A percentile compares a stretch with the other conserved stretches of the same genome.
These are phyloP conservation scores for Nyleta sp. DNA, from an alignment of 2,888 invertebrate genomes.

Conservation along the genomic window DNA sequence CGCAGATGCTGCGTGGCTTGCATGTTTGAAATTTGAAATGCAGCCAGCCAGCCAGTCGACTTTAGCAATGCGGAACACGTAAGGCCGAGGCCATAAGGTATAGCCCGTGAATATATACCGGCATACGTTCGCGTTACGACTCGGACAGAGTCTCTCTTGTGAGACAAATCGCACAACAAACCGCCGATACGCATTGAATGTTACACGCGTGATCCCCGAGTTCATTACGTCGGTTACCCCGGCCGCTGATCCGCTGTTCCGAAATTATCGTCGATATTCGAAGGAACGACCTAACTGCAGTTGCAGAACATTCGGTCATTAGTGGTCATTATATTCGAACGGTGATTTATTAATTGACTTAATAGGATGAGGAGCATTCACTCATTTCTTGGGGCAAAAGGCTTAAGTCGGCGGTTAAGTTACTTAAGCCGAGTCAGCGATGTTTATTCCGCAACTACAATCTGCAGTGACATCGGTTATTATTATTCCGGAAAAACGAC, in stretches of 20 bases:
- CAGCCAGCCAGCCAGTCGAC: slow-evolving; percentile 69
- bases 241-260: background rate
- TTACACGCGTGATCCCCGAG: slow-evolving; percentile 19
- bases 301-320: too few relatives aligned
- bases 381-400: too few relatives aligned
- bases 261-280: background rate
- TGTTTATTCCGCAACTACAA: too few relatives aligned
- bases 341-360: too few relatives aligned
- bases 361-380: too few relatives aligned
- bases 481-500: slow-evolving; percentile 7
- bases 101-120: slow-evolving; percentile 63
- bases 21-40: slow-evolving; percentile 71
- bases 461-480: too few relatives aligned
- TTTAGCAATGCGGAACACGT: slow-evolving; percentile 77
- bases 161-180: slow-evolving; percentile 71
- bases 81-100: slow-evolving; percentile 71
- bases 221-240: slow-evolving; percentile 5
- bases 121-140: slow-evolving; percentile 66
- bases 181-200: slow-evolving; percentile 67
- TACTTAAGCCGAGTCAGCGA: too few relatives aligned
- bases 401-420: too few relatives aligned
- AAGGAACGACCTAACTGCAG: background rate
- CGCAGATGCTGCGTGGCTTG: slow-evolving; percentile 61
- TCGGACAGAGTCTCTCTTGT: slow-evolving; percentile 67
- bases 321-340: too few relatives aligned